phyloP scores from a whole-genome alignment of 1,140 invertebrate species.

The Lepidurus arcticus region DNA sequence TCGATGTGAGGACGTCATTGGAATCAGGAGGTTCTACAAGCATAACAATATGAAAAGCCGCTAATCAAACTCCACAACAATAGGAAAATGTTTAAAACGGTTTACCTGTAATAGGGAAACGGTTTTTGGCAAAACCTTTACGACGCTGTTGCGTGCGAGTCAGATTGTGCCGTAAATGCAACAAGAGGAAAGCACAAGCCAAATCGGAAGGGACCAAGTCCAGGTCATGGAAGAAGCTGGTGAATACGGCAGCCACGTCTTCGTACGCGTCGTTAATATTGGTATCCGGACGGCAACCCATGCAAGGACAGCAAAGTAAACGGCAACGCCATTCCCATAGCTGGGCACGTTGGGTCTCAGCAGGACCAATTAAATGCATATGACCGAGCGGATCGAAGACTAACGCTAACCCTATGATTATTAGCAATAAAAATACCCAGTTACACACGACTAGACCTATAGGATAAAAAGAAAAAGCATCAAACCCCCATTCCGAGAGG shows the following conservation, averaged over 20 bases:
- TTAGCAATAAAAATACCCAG: slow-evolving; percentile 68
- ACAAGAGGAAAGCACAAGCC: slow-evolving; percentile 73
- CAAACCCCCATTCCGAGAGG: slow-evolving; percentile 10
- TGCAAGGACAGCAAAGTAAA: slow-evolving; percentile 64
- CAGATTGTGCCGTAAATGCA: slow-evolving; percentile 52
- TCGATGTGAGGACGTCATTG: slow-evolving; percentile 21
- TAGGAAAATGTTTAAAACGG: background rate
- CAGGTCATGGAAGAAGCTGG: slow-evolving; percentile 68
- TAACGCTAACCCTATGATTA: slow-evolving; percentile 65
- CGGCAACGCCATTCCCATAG: slow-evolving; percentile 55
- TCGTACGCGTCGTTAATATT: slow-evolving; percentile 32
- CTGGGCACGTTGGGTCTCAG: slow-evolving; percentile 44
- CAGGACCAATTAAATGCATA: slow-evolving; percentile 47
- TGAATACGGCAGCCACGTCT: slow-evolving; percentile 52
- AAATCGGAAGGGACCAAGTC: slow-evolving; percentile 84
- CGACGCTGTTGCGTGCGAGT: slow-evolving; percentile 56
- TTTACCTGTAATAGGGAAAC: slow-evolving; percentile 22
- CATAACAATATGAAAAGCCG: slow-evolving; percentile 16
- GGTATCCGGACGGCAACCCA: background rate
- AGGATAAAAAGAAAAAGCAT: slow-evolving; percentile 38
- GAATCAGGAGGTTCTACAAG: slow-evolving; percentile 25
- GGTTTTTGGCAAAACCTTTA: slow-evolving; percentile 7
- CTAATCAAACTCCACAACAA: background rate
- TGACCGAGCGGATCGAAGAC: slow-evolving; percentile 70
- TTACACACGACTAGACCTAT: slow-evolving; percentile 66